Percentiles rank a stretch among this genome's conserved stretches.
Conservation (phyloP, 2,113 vertebrate genomes). For the Hemiscyllium ocellatum region DNA sequence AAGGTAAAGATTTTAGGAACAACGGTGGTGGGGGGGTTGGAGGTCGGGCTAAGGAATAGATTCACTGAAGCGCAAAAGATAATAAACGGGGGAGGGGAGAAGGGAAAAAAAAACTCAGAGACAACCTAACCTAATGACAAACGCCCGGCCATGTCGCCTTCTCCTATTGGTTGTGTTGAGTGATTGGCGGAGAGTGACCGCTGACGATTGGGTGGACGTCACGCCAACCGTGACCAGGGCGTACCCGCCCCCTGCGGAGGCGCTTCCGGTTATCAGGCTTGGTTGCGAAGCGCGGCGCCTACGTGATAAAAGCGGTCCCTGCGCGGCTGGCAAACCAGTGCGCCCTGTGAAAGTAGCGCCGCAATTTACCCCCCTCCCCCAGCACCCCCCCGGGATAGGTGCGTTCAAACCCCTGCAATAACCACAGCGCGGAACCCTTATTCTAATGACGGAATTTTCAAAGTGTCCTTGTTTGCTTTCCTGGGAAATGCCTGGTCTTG, state of each 20-base stretch:
- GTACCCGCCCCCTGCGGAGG: not conserved
- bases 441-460: not conserved
- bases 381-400: too few relatives aligned
- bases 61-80: not conserved
- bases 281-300: not conserved
- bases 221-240: not conserved
- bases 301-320: not conserved
- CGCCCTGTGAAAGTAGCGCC: constrained; percentile 6
- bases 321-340: not conserved
- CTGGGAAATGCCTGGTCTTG: too few relatives aligned
- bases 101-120: not conserved
- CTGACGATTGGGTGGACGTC: not conserved
- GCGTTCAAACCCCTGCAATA: not conserved
- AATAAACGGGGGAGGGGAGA: not conserved
- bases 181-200: not conserved
- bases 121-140: not conserved
- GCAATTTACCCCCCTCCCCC: too few relatives aligned
- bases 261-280: not conserved
- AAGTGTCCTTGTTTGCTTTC: not conserved
- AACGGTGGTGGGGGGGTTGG: not conserved
- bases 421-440: not conserved
- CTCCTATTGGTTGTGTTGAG: not conserved
- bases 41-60: not conserved
- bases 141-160: not conserved
- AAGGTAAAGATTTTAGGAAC: too few relatives aligned